These are phyloP conservation scores for Hypsopygia costalis DNA, from an alignment of 2,888 invertebrate genomes.

Conservation along the genomic window DNA sequence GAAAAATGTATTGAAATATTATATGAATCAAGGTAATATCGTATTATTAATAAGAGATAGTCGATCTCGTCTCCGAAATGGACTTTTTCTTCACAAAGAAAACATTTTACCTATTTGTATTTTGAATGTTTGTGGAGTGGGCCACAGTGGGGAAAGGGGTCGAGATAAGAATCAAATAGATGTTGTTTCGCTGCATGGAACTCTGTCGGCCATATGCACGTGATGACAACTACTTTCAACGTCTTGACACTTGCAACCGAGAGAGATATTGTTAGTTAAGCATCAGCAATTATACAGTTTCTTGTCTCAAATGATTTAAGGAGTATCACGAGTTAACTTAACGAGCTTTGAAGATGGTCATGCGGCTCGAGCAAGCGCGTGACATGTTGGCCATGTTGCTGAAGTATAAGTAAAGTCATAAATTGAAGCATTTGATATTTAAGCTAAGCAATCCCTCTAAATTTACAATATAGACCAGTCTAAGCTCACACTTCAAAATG, in stretches of 20 bases:
- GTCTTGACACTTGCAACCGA: slow-evolving; percentile 61
- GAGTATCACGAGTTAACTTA: no score
- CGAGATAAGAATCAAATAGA: slow-evolving; percentile 79
- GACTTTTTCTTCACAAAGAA: slow-evolving; percentile 62
- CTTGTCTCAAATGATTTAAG: no score
- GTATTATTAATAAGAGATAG: slow-evolving; percentile 45
- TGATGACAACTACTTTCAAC: slow-evolving; percentile 55
- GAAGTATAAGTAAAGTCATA: no score
- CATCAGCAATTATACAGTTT: not conserved
- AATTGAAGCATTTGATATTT: no score
- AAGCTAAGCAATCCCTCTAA: no score
- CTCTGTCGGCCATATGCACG: slow-evolving; percentile 67
- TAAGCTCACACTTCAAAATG: no score
- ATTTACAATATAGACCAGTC: no score
- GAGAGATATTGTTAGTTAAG: slow-evolving; percentile 29
- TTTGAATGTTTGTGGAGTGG: slow-evolving; percentile 52
- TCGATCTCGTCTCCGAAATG: slow-evolving; percentile 57
- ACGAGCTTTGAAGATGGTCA: no score
- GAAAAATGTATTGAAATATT: no score
- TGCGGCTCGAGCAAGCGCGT: no score
- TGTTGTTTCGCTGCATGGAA: slow-evolving; percentile 75
- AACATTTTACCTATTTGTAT: slow-evolving; percentile 71
- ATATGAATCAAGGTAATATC: no score
- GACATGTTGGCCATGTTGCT: no score
- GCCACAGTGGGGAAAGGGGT: slow-evolving; percentile 35